These are phyloP conservation scores for Periophthalmus modestus DNA, from an alignment of 2,113 vertebrate species.

Conservation along the genomic window DNA sequence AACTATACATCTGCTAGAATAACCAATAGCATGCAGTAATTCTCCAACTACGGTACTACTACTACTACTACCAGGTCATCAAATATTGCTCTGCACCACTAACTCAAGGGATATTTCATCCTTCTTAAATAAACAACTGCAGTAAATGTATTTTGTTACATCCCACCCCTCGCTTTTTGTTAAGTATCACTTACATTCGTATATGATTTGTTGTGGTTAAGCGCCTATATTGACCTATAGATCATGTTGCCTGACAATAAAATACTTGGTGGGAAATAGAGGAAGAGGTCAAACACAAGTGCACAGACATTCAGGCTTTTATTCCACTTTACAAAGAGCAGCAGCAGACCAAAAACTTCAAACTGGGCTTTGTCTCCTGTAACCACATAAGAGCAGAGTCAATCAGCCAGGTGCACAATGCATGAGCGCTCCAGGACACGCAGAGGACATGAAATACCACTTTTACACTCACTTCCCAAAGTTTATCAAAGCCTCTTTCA, in stretches of 20 bases:
- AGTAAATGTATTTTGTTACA: conserved; percentile 1
- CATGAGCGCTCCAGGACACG: not conserved
- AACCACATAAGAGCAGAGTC: conserved; percentile 23
- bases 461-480: not conserved
- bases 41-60: not conserved
- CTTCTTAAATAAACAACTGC: not conserved
- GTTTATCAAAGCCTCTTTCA: conserved; percentile 12
- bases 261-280: conserved; percentile 19
- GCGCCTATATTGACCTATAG: conserved; percentile 3
- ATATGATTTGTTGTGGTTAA: not conserved
- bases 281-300: conserved; percentile 29
- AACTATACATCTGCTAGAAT: no score
- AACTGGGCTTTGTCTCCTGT: conserved; percentile 40
- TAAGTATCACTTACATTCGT: not conserved
- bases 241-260: conserved; percentile 16
- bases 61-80: not conserved
- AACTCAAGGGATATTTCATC: not conserved
- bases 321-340: conserved; percentile 54
- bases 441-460: not conserved
- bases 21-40: not conserved
- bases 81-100: not conserved
- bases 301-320: conserved; percentile 39
- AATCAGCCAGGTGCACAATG: conserved; percentile 17
- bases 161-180: not conserved
- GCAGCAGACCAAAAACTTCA: conserved; percentile 34